A percentile compares a stretch with the other conserved stretches of the same genome.
Conservation (phyloP, 2,797 vertebrate genomes). For the Aphelocoma californica region DNA sequence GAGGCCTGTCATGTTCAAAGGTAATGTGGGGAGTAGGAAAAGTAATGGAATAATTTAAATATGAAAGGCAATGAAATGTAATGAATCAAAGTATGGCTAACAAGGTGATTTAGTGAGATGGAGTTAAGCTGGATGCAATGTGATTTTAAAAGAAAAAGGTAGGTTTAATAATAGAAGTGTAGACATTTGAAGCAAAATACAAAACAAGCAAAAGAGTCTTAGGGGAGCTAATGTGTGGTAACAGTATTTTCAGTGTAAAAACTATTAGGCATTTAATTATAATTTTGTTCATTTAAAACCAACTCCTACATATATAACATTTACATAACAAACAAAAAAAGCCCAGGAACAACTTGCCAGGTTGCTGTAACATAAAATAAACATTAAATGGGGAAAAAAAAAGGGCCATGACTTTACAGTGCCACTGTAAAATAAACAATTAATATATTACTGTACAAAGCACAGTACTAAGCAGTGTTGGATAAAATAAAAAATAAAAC, state of each 20-base stretch:
- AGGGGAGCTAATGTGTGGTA: not conserved
- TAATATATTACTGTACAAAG: not conserved
- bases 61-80: constrained; percentile 35
- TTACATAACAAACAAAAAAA: not conserved
- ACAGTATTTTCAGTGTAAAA: not conserved
- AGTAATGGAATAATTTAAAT: constrained; percentile 39
- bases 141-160: not conserved
- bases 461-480: not conserved
- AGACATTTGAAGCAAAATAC: not conserved
- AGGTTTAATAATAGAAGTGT: not conserved
- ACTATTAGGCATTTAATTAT: not conserved
- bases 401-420: not conserved
- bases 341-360: not conserved
- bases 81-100: constrained; percentile 58
- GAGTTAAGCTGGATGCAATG: not conserved
- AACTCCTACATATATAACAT: not conserved
- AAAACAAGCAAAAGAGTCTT: not conserved
- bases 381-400: not conserved
- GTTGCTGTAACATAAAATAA: not conserved
- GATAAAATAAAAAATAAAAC: not conserved
- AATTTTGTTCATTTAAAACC: not conserved
- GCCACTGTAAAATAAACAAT: not conserved
- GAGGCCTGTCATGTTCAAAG: constrained; percentile 9
- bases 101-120: constrained; percentile 5
- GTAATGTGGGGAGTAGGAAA: not conserved